These are phyloP conservation scores for Cataglyphis albicans DNA, from an alignment of 2,888 invertebrate genomes.

Conservation along the genomic window DNA sequence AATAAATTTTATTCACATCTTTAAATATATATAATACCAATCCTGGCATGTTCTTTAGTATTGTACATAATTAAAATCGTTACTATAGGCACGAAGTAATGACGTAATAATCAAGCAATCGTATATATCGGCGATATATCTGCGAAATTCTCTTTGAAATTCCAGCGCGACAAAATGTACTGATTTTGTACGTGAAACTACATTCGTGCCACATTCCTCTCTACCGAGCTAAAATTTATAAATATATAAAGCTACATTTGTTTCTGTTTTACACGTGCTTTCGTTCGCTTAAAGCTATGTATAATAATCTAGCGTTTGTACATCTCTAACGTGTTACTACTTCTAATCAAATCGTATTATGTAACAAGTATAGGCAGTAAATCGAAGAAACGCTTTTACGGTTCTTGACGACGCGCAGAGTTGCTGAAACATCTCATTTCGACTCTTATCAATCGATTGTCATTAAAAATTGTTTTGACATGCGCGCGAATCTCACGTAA, in stretches of 20 bases:
- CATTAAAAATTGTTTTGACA: neutral
- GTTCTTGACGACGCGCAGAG: constrained; percentile 15
- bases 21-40: constrained; percentile 31
- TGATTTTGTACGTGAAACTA: constrained; percentile 26
- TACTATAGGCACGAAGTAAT: constrained; percentile 28
- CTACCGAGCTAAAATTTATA: constrained; percentile 59
- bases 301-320: constrained; percentile 70
- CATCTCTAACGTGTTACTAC: constrained; percentile 67
- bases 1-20: constrained; percentile 71
- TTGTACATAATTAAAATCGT: constrained; percentile 43
- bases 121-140: constrained; percentile 5
- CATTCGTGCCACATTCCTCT: constrained; percentile 16
- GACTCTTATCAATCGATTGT: neutral
- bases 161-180: constrained; percentile 18
- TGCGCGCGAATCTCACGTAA: neutral
- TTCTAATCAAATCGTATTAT: constrained; percentile 57
- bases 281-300: constrained; percentile 65
- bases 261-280: constrained; percentile 65
- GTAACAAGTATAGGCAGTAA: constrained; percentile 60
- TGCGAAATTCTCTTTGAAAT: constrained; percentile 33
- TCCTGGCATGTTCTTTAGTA: constrained; percentile 34
- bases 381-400: constrained; percentile 26
- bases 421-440: neutral
- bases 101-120: constrained; percentile 13
- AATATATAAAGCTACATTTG: constrained; percentile 73